Percentiles rank a stretch among this genome's conserved stretches.
phyloP scores from a whole-genome alignment of 2,797 vertebrate species.

The Tapirus indicus region DNA sequence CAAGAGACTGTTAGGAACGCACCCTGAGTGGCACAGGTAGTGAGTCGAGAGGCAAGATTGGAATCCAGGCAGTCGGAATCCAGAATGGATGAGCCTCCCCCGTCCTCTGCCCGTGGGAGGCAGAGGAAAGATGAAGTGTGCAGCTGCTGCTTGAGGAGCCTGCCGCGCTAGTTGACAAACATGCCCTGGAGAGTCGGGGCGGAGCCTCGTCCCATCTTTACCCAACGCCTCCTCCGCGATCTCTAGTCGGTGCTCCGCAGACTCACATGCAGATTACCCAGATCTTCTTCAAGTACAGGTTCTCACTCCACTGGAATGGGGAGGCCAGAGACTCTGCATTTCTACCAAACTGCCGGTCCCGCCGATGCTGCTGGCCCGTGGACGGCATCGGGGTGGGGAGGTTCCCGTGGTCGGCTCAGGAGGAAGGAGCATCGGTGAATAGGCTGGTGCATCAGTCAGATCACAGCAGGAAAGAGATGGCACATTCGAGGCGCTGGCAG shows the following conservation, averaged over 20 bases:
- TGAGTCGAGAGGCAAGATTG: background rate
- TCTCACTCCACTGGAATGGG: background rate
- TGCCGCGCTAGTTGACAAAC: too few relatives aligned
- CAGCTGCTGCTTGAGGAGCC: rapidly evolving
- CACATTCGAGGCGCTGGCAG: rapidly evolving
- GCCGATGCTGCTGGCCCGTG: rapidly evolving
- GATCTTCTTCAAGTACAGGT: background rate
- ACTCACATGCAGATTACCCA: rapidly evolving
- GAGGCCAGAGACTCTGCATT: background rate
- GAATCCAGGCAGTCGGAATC: background rate
- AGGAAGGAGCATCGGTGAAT: too few relatives aligned
- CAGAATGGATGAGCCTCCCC: rapidly evolving
- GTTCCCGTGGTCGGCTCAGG: rapidly evolving
- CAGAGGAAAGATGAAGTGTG: background rate
- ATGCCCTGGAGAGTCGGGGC: rapidly evolving
- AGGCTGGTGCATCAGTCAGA: background rate
- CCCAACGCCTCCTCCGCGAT: rapidly evolving
- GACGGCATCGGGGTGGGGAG: rapidly evolving
- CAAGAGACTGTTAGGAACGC: too few relatives aligned
- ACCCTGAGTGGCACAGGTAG: background rate
- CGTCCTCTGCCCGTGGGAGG: rapidly evolving
- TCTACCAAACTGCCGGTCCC: too few relatives aligned
- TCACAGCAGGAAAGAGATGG: background rate
- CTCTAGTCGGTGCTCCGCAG: rapidly evolving
- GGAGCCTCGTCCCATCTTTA: rapidly evolving